phyloP scores from a whole-genome alignment of 2,113 vertebrate genomes.

The Ardeotis arabs region DNA sequence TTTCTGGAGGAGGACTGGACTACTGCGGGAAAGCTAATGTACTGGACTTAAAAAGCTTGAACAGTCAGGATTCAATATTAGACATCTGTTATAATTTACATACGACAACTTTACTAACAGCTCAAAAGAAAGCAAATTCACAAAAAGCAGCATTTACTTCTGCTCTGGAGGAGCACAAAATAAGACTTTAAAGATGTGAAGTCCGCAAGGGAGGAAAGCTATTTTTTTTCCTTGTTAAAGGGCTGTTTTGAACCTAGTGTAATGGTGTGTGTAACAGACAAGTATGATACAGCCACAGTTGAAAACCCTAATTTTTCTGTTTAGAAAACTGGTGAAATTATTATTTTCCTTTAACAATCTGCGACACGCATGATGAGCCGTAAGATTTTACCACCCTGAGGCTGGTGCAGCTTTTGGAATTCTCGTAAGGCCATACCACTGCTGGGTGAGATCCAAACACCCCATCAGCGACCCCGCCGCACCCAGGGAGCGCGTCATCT shows the following conservation, averaged over 20 bases:
- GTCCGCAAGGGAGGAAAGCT: not conserved
- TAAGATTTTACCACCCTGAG: not conserved
- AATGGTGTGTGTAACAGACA: not conserved
- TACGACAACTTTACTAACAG: not conserved
- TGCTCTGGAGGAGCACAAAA: not conserved
- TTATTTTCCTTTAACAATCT: not conserved
- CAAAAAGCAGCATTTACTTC: not conserved
- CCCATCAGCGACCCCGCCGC: not conserved
- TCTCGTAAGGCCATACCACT: fast-evolving
- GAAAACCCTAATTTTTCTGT: not conserved
- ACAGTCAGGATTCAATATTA: not conserved
- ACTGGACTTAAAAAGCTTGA: not conserved
- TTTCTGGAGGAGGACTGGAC: not conserved
- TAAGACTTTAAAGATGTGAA: not conserved
- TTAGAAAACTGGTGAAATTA: not conserved
- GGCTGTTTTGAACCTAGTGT: not conserved
- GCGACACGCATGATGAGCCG: not conserved
- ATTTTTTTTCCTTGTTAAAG: not conserved
- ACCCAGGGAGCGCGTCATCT: fast-evolving
- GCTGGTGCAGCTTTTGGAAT: not conserved
- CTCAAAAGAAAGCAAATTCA: not conserved
- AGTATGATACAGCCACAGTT: not conserved
- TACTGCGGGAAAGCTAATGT: not conserved
- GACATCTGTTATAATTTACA: not conserved
- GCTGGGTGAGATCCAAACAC: not conserved